A percentile compares a stretch with the other conserved stretches of the same genome.
phyloP scores from a whole-genome alignment of 2,888 invertebrate species.

The Schizotus pectinicornis region DNA sequence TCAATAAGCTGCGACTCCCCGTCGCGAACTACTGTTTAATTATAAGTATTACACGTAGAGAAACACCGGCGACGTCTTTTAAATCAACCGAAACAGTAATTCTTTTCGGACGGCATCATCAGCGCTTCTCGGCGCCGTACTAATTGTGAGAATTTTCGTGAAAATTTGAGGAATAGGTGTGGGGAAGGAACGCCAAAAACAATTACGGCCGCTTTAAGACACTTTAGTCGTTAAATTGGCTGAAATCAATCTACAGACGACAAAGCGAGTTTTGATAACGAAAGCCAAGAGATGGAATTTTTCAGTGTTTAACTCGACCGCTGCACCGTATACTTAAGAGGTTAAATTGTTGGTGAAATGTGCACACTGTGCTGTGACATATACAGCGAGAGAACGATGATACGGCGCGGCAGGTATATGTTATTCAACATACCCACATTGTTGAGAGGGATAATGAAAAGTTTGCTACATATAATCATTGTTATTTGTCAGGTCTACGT shows the following conservation, averaged over 20 bases:
- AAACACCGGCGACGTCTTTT: slow-evolving; percentile 38
- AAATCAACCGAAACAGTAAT: slow-evolving; percentile 24
- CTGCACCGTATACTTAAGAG: slow-evolving; percentile 24
- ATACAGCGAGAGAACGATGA: slow-evolving; percentile 10
- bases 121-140: not conserved
- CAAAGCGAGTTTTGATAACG: slow-evolving; percentile 6
- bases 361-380: slow-evolving; percentile 25
- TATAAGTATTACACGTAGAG: slow-evolving; percentile 42
- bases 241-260: slow-evolving; percentile 26
- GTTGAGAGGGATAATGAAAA: slow-evolving; percentile 19
- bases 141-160: slow-evolving; percentile 16
- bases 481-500: slow-evolving; percentile 5
- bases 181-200: slow-evolving; percentile 9
- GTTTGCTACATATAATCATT: slow-evolving; percentile 11
- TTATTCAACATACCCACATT: slow-evolving; percentile 19
- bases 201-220: slow-evolving; percentile 20
- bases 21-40: slow-evolving; percentile 49
- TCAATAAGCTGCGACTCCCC: slow-evolving; percentile 38
- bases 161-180: slow-evolving; percentile 5
- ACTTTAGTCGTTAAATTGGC: slow-evolving; percentile 26
- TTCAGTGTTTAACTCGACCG: slow-evolving; percentile 17
- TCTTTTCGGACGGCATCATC: slow-evolving; percentile 8
- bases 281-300: not conserved
- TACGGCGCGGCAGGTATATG: slow-evolving; percentile 12
- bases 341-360: slow-evolving; percentile 31